Percentiles rank a stretch among this genome's conserved stretches.
Evolutionary conservation across 2,113 vertebrate genomes (phyloP).

Genomic region (Varanus salvator): DNA sequence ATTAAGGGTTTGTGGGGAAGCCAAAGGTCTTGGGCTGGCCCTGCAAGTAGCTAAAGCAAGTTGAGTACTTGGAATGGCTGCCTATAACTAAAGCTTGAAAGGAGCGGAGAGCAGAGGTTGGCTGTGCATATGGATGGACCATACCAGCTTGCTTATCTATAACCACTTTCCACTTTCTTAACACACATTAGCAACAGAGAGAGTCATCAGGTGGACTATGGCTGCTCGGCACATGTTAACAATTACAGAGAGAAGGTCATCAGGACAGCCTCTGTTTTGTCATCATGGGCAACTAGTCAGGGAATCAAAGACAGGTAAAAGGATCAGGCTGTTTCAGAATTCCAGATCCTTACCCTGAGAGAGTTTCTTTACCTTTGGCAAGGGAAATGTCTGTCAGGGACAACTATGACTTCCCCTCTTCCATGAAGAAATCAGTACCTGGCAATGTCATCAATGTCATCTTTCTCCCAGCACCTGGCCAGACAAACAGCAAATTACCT

Average conservation of each 20-base stretch:
- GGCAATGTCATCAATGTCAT: too few species aligned
- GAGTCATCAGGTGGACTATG: neutral
- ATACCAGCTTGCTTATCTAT: neutral
- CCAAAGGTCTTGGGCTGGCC: neutral
- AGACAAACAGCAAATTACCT: neutral
- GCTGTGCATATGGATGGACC: too few species aligned
- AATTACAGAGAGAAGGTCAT: neutral
- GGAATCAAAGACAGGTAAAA: neutral
- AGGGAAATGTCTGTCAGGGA: neutral
- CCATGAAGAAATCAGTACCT: neutral
- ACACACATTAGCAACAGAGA: neutral
- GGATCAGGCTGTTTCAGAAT: neutral
- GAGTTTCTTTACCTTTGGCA: neutral
- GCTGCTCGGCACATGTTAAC: neutral
- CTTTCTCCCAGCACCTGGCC: neutral
- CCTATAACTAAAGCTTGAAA: neutral
- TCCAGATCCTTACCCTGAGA: neutral
- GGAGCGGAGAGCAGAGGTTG: too few species aligned
- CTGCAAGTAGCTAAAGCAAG: neutral
- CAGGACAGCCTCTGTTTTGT: neutral
- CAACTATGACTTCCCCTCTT: neutral
- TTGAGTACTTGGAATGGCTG: neutral
- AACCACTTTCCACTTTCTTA: too few species aligned
- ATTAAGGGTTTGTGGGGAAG: neutral
- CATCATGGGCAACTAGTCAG: neutral